Conservation (phyloP, 2,888 invertebrate species). For the Eupeodes luniger region DNA sequence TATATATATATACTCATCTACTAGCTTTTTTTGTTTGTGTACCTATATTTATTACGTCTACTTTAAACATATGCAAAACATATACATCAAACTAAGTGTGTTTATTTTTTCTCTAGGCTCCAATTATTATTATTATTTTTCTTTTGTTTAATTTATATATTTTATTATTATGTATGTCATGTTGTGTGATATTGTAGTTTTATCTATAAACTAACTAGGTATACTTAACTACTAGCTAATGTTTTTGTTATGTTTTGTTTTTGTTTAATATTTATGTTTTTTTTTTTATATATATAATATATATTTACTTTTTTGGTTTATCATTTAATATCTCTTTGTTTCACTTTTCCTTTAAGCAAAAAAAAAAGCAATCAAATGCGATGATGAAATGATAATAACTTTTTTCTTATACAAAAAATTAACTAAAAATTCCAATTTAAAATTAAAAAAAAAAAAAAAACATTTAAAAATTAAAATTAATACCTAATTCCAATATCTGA, state of each 20-base stretch:
- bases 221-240: constrained; percentile 70
- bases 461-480: constrained; percentile 16
- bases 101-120: constrained; percentile 53
- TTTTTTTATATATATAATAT: constrained; percentile 70
- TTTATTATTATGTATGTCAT: constrained; percentile 53
- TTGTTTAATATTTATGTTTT: constrained; percentile 1
- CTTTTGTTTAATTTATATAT: constrained; percentile 55
- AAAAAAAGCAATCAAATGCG: constrained; percentile 66
- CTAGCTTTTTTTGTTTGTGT: constrained; percentile 68
- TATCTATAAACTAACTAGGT: constrained; percentile 72
- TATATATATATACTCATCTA: constrained; percentile 61
- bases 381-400: constrained; percentile 10
- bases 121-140: constrained; percentile 56
- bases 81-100: constrained; percentile 74
- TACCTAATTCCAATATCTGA: constrained; percentile 22
- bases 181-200: constrained; percentile 67
- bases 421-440: neutral
- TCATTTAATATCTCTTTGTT: constrained; percentile 64
- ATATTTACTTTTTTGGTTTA: constrained; percentile 53
- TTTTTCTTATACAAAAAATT: neutral
- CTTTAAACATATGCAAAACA: constrained; percentile 72
- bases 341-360: constrained; percentile 48
- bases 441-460: constrained; percentile 2
- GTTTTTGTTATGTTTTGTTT: constrained; percentile 36
- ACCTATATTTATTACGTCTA: constrained; percentile 60